Evolutionary conservation across 2,797 vertebrate genomes (phyloP).

Genomic region (Carcharodon carcharias): DNA sequence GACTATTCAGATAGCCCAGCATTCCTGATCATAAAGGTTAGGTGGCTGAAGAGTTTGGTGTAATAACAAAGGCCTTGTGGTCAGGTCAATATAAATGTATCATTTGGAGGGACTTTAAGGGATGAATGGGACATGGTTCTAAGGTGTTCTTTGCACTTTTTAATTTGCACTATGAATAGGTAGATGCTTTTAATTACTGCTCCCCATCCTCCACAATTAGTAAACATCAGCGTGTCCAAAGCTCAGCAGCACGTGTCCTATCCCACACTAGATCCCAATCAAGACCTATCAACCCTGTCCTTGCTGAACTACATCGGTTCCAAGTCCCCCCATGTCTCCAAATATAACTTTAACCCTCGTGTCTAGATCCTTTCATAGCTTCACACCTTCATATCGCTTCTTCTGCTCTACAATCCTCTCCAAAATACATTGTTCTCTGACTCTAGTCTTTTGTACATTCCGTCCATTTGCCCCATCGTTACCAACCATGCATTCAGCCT

Average conservation of each 20-base stretch:
- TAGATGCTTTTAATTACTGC: not conserved
- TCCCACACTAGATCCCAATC: not conserved
- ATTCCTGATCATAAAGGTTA: conserved; percentile 92
- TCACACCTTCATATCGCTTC: not conserved
- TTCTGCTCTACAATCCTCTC: not conserved
- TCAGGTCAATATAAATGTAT: conserved; percentile 85
- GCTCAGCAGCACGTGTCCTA: too few species aligned
- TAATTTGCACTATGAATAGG: not conserved
- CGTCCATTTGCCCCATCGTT: not conserved
- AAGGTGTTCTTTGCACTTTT: not conserved
- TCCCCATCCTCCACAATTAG: not conserved
- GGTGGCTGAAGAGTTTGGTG: conserved; percentile 93
- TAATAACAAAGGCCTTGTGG: conserved; percentile 94
- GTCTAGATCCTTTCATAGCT: not conserved
- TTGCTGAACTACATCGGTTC: not conserved
- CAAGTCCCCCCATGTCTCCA: not conserved
- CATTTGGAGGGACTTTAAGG: conserved; percentile 89
- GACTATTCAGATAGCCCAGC: conserved; percentile 65
- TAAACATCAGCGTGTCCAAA: not conserved
- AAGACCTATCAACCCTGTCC: not conserved
- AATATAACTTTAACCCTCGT: not conserved
- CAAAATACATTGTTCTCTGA: not conserved
- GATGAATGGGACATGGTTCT: conserved; percentile 64
- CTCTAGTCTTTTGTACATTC: not conserved
- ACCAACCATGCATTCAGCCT: not conserved